These are phyloP conservation scores for Chrysomela aeneicollis DNA, from an alignment of 2,888 invertebrate species.

Conservation along the genomic window DNA sequence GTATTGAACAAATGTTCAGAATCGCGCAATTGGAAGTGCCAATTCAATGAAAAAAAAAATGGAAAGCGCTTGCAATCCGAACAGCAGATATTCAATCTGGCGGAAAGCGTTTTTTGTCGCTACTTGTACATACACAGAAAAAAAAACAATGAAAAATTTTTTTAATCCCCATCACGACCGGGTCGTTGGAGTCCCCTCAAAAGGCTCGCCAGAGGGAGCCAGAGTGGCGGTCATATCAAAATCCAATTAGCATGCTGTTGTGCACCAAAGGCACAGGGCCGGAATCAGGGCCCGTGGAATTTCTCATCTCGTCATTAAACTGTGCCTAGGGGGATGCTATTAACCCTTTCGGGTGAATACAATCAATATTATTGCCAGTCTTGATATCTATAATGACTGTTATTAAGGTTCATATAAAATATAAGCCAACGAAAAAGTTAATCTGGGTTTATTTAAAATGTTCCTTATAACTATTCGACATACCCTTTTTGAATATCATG, in stretches of 20 bases:
- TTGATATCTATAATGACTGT: too few relatives aligned
- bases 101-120: constrained; percentile 4
- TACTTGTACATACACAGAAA: constrained; percentile 23
- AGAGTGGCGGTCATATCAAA: constrained; percentile 54
- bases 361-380: too few relatives aligned
- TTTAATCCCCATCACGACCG: constrained; percentile 53
- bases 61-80: not conserved
- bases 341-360: too few relatives aligned
- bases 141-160: constrained; percentile 50
- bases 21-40: too few relatives aligned
- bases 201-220: constrained; percentile 55
- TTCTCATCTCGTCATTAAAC: not conserved
- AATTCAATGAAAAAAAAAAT: too few relatives aligned
- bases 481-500: too few relatives aligned
- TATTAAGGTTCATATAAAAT: too few relatives aligned
- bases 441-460: too few relatives aligned
- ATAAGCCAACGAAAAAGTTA: too few relatives aligned
- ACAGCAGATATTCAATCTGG: not conserved
- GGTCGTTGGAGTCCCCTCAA: constrained; percentile 51
- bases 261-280: constrained; percentile 45
- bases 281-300: not conserved
- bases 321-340: too few relatives aligned
- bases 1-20: too few relatives aligned
- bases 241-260: constrained; percentile 60
- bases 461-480: too few relatives aligned